Evolutionary conservation across 2,888 invertebrate genomes (phyloP).

Genomic region (Pachliopta kotzebuea): DNA sequence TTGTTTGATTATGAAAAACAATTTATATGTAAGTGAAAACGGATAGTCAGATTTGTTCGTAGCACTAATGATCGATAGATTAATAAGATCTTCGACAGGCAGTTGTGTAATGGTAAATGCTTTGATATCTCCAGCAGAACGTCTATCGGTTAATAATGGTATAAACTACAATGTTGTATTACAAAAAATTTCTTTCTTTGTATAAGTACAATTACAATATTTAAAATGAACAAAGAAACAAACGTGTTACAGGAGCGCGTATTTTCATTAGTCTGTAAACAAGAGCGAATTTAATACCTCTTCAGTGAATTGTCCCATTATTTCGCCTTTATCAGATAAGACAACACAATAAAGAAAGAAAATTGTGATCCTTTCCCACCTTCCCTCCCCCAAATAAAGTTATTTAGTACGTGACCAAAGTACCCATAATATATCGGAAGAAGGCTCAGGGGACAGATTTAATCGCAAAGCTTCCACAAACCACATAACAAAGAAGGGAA

Average conservation of each 20-base stretch:
- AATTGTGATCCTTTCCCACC: slow-evolving; percentile 8
- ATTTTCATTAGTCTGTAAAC: background rate
- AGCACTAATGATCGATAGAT: too few relatives aligned
- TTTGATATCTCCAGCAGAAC: too few relatives aligned
- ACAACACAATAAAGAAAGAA: slow-evolving; percentile 9
- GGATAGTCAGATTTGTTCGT: too few relatives aligned
- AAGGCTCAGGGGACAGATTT: slow-evolving; percentile 16
- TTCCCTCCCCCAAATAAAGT: slow-evolving; percentile 16
- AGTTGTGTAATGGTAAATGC: too few relatives aligned
- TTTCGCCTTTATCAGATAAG: background rate
- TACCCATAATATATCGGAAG: slow-evolving; percentile 7
- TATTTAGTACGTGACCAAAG: slow-evolving; percentile 24
- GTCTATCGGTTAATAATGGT: too few relatives aligned
- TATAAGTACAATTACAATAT: too few relatives aligned
- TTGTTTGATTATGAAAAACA: too few relatives aligned
- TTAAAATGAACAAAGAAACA: background rate
- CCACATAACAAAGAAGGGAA: slow-evolving; percentile 13
- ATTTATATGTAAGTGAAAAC: too few relatives aligned
- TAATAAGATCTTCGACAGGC: too few relatives aligned
- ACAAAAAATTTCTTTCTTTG: too few relatives aligned
- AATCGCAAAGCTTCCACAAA: slow-evolving; percentile 13
- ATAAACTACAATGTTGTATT: too few relatives aligned
- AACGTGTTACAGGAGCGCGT: background rate
- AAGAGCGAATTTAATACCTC: background rate
- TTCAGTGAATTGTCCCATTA: background rate